phyloP scores from a whole-genome alignment of 1,140 invertebrate genomes.

The Aricia agestis region DNA sequence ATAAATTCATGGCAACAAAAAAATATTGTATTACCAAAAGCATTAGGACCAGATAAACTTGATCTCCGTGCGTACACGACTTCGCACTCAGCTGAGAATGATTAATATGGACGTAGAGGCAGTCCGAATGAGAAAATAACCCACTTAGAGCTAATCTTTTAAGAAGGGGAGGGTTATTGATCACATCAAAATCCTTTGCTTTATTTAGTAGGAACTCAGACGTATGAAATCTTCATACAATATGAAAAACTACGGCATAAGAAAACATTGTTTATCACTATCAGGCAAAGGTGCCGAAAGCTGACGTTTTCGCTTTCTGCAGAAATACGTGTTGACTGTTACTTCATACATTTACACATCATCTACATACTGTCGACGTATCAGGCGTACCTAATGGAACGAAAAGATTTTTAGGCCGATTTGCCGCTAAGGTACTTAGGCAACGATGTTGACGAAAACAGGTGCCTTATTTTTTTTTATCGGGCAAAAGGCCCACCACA shows the following conservation, averaged over 20 bases:
- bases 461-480: no score
- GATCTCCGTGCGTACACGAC: conserved; percentile 43
- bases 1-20: conserved; percentile 11
- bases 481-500: no score
- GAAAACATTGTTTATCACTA: neutral
- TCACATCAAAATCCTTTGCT: conserved; percentile 1
- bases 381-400: no score
- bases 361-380: no score
- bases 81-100: conserved; percentile 60
- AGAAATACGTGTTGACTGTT: no score
- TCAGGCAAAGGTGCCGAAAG: no score
- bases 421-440: no score
- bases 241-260: neutral
- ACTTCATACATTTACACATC: no score
- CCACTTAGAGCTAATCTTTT: conserved; percentile 23
- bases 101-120: conserved; percentile 43
- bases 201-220: conserved; percentile 3
- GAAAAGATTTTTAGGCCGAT: no score
- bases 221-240: neutral
- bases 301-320: no score
- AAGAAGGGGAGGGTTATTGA: conserved; percentile 9
- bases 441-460: no score
- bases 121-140: conserved; percentile 36
- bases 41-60: conserved; percentile 27
- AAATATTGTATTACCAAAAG: conserved; percentile 27